phyloP scores from a whole-genome alignment of 2,113 vertebrate species.

The Lamprotornis superbus region DNA sequence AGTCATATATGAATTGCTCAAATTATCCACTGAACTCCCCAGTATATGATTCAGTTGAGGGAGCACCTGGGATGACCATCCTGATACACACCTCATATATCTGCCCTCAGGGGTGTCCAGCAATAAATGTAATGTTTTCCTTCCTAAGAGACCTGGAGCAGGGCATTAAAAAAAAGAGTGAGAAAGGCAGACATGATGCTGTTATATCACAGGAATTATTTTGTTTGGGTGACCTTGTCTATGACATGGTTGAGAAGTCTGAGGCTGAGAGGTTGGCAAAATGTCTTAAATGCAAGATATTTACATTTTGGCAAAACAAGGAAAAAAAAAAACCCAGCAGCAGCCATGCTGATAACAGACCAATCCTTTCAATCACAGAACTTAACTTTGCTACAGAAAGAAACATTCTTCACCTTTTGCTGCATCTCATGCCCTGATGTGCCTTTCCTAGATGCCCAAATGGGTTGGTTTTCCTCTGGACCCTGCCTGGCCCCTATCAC shows the following conservation, averaged over 20 bases:
- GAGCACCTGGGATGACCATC: background rate
- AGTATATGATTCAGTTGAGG: background rate
- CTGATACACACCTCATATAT: accelerated
- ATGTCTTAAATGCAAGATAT: background rate
- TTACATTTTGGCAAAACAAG: background rate
- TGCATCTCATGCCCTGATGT: background rate
- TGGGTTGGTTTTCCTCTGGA: background rate
- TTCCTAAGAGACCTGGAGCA: background rate
- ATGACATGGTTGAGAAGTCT: background rate
- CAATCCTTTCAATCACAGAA: background rate
- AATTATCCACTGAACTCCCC: background rate
- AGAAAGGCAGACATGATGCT: background rate
- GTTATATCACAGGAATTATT: background rate
- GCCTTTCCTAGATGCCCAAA: background rate
- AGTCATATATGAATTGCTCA: background rate
- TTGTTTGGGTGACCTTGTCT: background rate
- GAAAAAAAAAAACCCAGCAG: background rate
- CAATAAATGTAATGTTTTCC: background rate
- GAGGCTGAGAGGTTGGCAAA: background rate
- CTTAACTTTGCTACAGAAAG: background rate
- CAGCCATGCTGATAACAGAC: background rate
- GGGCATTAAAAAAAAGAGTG: background rate
- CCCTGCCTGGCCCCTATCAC: background rate
- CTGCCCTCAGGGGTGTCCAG: background rate
- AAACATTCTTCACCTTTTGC: background rate